Evolutionary conservation across 2,888 invertebrate species (phyloP), one percentile per base, ranked within the genome.

Genomic region (Epistrophella euchroma): DNA sequence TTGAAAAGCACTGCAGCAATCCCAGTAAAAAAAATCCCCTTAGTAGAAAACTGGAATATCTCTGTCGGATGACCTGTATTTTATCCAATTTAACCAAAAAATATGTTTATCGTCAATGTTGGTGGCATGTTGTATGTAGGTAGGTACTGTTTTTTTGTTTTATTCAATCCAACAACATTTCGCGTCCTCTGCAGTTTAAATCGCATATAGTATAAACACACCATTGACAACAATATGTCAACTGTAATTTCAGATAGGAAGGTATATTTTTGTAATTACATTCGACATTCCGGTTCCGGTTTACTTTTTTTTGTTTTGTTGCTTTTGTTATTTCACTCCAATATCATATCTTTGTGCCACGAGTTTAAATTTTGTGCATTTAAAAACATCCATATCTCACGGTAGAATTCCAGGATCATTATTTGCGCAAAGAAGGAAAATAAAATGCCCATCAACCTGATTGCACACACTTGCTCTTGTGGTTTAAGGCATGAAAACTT

Each of bases 211-310:
- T 10, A 45, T 75, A 50, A 71, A 47, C 71, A 45, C 45, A 70
- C 74, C 71, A 71, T 58, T 66, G 76, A 72, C 71, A 75, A 71
- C 81, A 81, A 76, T 75, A 81, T 58, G 75, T 81, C 81, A 81
- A 71, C 70, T 75, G 70, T 70, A 71, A 56, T 47, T 37, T 40
- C 62, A 75, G 19, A 60, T 50, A 56, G 68, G 68, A 68, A 68
- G 68, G 68, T 68, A 68, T 52, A 68, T 68, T 68, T 75, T 75
- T 56, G 75, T 75, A 81, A 75, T 75, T 75, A 75, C 75, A 75
- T 75, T 75, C 47, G 55, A 75, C 81, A 64, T 75, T 81, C 75
- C 71, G 80, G 74, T 75, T 70, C 62, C 70, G 62, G 68, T 50
- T 17, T 72, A 32, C 32, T 4, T 47, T 58, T 58, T 50, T 9